Base-by-base conservation (phyloP, 1,140 invertebrate species). In the Papilio dardanus region DNA sequence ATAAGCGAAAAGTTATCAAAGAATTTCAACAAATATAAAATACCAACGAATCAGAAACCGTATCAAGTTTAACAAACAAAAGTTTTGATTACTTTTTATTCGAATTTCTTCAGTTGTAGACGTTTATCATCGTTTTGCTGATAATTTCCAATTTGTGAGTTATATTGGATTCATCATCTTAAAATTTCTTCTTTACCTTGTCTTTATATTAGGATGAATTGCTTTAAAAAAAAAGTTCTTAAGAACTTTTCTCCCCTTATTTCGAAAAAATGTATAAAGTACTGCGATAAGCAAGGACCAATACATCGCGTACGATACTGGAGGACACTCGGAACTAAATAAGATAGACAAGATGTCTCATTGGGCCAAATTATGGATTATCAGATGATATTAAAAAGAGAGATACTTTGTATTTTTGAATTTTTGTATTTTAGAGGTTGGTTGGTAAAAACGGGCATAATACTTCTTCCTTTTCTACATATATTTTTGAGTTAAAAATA, bases 51-150 rank as follows among this genome's bases (percentile, higher is more conserved):
- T 62, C 21, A 62, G 54, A 62, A 62, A 12, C 54, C 54, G 3
- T 62, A 62, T 62, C 54, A 58, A 58, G 54, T 28, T 28, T 62
- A 21, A 4, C 54, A 28, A 58, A 58, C 54, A 54, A 58, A 58
- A 21, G n/a, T n/a, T 62, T 62, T 62, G 54, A 62, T 62, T 62
- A 62, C 54, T 62, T 62, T 62, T 62, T 62, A 14, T 24, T 54
- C 14, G 50, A 24, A 62, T 62, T 62, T 50, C 5, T 19, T 50
- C 46, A 50, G 46, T 50, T 19, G n/a, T 50, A 46, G 42, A 16
- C 12, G 16, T 16, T 46, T 46, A 46, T 46, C 42, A 46, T 19
- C n/a, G 21, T 50, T 50, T 50, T 8, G 19, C 0, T 21, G 6
- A 50, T 50, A 19, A 50, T 50, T 50, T 16, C 21, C 21, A 54